Conservation (phyloP, 2,113 vertebrate genomes). For the Sinocyclocheilus rhinocerous region DNA sequence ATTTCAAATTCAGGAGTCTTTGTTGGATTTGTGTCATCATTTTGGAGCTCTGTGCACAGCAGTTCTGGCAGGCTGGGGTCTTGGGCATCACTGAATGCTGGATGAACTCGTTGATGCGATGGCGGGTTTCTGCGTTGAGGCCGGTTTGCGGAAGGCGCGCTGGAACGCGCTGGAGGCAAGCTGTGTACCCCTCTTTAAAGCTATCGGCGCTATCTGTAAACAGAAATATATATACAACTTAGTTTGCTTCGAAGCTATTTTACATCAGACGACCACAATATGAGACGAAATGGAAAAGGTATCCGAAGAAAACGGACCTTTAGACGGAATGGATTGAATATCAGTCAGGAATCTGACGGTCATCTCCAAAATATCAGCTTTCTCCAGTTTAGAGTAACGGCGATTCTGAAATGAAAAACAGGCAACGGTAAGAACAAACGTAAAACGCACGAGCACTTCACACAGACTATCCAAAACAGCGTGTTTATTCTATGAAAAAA, state of each 20-base stretch:
- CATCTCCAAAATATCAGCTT: constrained; percentile 92
- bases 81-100: constrained; percentile 46
- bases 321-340: constrained; percentile 67
- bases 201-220: constrained; percentile 40
- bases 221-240: not conserved
- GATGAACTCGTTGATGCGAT: constrained; percentile 68
- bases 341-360: constrained; percentile 87
- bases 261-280: not conserved
- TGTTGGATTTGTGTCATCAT: constrained; percentile 44
- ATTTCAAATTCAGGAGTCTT: constrained; percentile 28
- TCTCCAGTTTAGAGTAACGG: constrained; percentile 86
- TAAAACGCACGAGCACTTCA: not conserved
- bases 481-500: not conserved
- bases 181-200: constrained; percentile 72
- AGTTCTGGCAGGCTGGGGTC: constrained; percentile 45
- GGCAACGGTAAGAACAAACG: constrained; percentile 19
- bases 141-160: constrained; percentile 64
- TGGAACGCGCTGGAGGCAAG: constrained; percentile 70
- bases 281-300: not conserved
- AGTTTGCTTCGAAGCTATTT: not conserved
- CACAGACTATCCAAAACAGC: not conserved
- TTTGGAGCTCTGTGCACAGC: constrained; percentile 48
- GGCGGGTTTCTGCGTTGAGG: constrained; percentile 61
- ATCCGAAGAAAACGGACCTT: constrained; percentile 70
- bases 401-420: constrained; percentile 70